A percentile compares a stretch with the other conserved stretches of the same genome.
These are phyloP conservation scores for Suricata suricatta DNA, from an alignment of 2,113 vertebrate genomes.

Conservation along the genomic window DNA sequence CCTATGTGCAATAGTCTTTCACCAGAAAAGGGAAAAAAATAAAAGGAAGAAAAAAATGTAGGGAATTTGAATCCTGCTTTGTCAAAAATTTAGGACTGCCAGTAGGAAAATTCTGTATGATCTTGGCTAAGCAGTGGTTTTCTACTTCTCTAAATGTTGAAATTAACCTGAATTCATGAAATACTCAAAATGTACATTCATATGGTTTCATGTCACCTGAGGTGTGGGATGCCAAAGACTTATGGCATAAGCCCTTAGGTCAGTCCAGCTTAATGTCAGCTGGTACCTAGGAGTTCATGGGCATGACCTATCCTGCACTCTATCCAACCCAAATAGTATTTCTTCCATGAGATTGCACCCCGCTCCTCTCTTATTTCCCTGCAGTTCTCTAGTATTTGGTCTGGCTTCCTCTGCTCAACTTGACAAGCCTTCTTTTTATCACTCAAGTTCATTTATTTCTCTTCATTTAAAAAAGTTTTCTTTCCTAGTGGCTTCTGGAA, in stretches of 20 bases:
- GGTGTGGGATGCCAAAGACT: neutral
- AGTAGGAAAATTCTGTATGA: constrained; percentile 8
- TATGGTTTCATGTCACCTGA: neutral
- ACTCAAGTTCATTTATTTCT: neutral
- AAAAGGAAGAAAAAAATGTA: neutral
- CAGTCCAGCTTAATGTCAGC: neutral
- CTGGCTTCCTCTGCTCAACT: neutral
- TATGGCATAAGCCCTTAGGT: neutral
- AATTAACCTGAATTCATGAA: constrained; percentile 5
- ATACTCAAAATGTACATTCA: neutral
- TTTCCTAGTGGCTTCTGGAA: neutral
- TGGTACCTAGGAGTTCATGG: neutral
- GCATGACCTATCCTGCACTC: neutral
- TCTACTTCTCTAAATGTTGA: neutral
- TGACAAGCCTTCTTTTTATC: neutral
- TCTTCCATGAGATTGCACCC: neutral
- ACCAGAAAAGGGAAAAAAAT: neutral
- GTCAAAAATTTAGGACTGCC: neutral
- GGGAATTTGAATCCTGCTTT: constrained; percentile 44
- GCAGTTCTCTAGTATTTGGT: neutral
- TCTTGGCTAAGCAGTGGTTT: constrained; percentile 2
- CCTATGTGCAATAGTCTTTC: neutral
- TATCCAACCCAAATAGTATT: neutral
- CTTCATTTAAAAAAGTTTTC: neutral
- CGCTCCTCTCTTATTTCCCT: neutral